Evolutionary conservation across 2,797 vertebrate species (phyloP).

Genomic region (Phrynocephalus guinanensis): DNA sequence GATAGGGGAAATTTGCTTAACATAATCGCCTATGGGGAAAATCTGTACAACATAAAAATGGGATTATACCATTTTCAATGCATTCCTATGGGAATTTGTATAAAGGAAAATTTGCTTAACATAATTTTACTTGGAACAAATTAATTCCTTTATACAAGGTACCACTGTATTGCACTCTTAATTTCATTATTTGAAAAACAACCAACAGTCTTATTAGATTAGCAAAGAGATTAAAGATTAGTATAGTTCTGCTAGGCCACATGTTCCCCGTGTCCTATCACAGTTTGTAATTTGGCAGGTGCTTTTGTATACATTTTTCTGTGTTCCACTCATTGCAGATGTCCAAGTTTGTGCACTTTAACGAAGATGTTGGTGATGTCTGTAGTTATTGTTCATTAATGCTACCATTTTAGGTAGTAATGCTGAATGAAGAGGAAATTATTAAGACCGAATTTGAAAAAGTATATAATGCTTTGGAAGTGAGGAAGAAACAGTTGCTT

Average conservation of each 20-base stretch:
- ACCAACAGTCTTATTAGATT: too few relatives aligned
- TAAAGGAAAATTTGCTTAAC: too few relatives aligned
- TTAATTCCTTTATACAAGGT: too few relatives aligned
- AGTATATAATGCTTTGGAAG: constrained; percentile 67
- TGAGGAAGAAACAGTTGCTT: constrained; percentile 67
- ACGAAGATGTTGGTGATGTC: background rate
- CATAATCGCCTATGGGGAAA: too few relatives aligned
- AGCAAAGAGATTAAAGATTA: too few relatives aligned
- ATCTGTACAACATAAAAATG: too few relatives aligned
- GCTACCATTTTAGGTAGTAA: constrained; percentile 50
- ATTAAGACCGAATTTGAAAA: constrained; percentile 68
- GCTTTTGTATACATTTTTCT: background rate
- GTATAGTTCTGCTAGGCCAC: background rate
- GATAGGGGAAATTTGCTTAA: too few relatives aligned
- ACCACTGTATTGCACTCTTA: background rate
- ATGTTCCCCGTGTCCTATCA: background rate
- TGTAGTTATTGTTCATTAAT: background rate
- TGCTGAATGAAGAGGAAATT: constrained; percentile 64
- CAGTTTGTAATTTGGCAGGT: background rate
- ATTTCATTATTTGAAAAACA: background rate
- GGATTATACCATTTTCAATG: too few relatives aligned
- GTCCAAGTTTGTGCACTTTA: background rate
- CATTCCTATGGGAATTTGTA: too few relatives aligned
- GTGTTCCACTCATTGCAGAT: background rate
- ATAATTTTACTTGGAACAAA: too few relatives aligned